Base-by-base conservation (phyloP, 2,888 invertebrate genomes). In the Matsumyia berberina region DNA sequence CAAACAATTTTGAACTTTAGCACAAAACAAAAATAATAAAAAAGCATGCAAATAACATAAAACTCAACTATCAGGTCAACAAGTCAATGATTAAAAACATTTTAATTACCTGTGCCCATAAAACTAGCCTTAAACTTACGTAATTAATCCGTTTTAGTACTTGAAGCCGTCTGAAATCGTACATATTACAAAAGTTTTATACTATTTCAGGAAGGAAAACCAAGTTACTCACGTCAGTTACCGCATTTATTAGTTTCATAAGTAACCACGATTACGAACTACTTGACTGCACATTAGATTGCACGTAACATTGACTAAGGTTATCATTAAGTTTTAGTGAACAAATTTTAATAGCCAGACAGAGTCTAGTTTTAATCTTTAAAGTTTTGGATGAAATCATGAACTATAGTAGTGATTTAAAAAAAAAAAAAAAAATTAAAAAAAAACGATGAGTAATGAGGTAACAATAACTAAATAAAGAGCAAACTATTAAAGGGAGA, bases 191-290 rank as follows among this genome's bases (percentile, higher is more conserved):
- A 24, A 24, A 1, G 1, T 24, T 24, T 24, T 24, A 12, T 42
- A 62, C 8, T 19, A 24, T 53, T 51, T 11, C 15, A 24, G 37
- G 33, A 55, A 70, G 46, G n/a, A 72, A 69, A 64, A 44, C 35
- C 33, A 24, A 69, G 44, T 39, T 49, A 39, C 7, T 17, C 24
- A 31, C 15, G n/a, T 7, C 12, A 55, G 72, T 53, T 66, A 66
- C 66, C 66, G 53, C 70, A 78, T 78, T 72, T 72, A 78, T 78
- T 67, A 24, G 72, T 72, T 82, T 78, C 78, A 78, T 67, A 78
- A 78, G 62, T 66, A 31, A 49, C 55, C 42, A 55, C 33, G 62
- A 46, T 46, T 44, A 33, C 62, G 46, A 31, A 12, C 5, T 33
- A 55, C 12, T 39, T 33, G 60, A 44, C 64, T 72, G 72, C 72